A percentile compares a stretch with the other conserved stretches of the same genome.
phyloP scores from a whole-genome alignment of 1,140 invertebrate genomes.

The Eulimnadia texana region DNA sequence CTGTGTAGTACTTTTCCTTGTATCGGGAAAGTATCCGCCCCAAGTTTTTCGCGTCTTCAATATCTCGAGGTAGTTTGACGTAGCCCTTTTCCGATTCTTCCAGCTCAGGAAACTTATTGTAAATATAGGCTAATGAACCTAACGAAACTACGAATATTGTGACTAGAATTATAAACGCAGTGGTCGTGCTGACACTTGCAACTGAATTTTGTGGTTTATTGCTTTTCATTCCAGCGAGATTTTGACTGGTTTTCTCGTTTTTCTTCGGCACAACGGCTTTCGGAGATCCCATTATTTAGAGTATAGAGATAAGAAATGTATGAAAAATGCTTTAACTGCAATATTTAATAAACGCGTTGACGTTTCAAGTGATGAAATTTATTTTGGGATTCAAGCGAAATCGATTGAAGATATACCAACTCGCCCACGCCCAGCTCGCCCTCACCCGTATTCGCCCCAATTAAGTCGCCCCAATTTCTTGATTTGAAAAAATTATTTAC shows the following conservation, averaged over 20 bases:
- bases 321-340: neutral
- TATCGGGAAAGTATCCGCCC: slow-evolving; percentile 81
- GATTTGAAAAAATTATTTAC: too few relatives aligned
- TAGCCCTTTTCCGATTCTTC: slow-evolving; percentile 71
- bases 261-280: too few relatives aligned
- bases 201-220: neutral
- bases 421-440: neutral
- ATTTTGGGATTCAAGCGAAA: too few relatives aligned
- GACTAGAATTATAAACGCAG: slow-evolving; percentile 25
- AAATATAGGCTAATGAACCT: slow-evolving; percentile 45
- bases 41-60: slow-evolving; percentile 91
- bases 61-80: slow-evolving; percentile 80
- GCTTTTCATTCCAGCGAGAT: neutral
- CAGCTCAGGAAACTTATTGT: slow-evolving; percentile 62
- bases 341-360: too few relatives aligned
- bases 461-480: neutral
- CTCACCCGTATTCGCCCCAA: neutral
- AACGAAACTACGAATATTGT: slow-evolving; percentile 47
- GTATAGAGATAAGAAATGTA: neutral
- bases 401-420: too few relatives aligned
- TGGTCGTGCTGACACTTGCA: slow-evolving; percentile 24
- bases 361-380: too few relatives aligned
- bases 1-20: slow-evolving; percentile 83
- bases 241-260: too few relatives aligned
- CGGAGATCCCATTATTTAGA: too few relatives aligned